Evolutionary conservation across 2,113 vertebrate species (phyloP), one percentile per base, ranked within the genome.

Genomic region (Progne subis): DNA sequence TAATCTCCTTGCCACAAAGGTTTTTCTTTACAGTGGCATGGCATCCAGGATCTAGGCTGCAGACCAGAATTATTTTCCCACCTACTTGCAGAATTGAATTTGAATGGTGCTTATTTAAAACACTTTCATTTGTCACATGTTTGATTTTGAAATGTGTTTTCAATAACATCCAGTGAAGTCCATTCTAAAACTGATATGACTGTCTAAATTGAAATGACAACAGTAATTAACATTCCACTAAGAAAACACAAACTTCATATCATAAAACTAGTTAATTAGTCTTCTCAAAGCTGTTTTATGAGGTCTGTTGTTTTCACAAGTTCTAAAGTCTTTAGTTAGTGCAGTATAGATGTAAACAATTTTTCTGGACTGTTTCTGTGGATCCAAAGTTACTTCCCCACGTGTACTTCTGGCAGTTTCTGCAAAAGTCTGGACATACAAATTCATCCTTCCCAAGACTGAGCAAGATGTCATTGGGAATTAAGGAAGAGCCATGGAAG

Each of bases 91-190:
- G 70, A 84, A 63, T 15, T 3, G 2, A 84, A 83, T 87, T 83
- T 76, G 83, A 92, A 90, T 84, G 65, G 14, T 72, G 14, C 50
- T 94, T 82, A 85, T 94, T 96, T 94, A 82, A 94, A 94, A 92
- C 71, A 55, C 76, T 90, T 96, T 75, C 80, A 86, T 87, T 92
- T 95, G 81, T 92, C 83, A 92, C 49, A 46, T 71, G 32, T 96
- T 96, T 91, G 84, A 96, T 95, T 96, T 90, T 96, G 67, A 97
- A 96, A 95, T 94, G 52, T 5, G 2, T 93, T 96, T 95, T 95
- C 95, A 95, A 24, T 92, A 96, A 77, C 79, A 91, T 86, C 64
- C 50, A 63, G 71, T 82, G 82, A 96, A 95, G 91, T 94, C 95
- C 89, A 50, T 96, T 96, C 83, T 84, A 74, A 94, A 95, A 96